Evolutionary conservation across 2,797 vertebrate species (phyloP).

Genomic region (Pipistrellus pipistrellus): DNA sequence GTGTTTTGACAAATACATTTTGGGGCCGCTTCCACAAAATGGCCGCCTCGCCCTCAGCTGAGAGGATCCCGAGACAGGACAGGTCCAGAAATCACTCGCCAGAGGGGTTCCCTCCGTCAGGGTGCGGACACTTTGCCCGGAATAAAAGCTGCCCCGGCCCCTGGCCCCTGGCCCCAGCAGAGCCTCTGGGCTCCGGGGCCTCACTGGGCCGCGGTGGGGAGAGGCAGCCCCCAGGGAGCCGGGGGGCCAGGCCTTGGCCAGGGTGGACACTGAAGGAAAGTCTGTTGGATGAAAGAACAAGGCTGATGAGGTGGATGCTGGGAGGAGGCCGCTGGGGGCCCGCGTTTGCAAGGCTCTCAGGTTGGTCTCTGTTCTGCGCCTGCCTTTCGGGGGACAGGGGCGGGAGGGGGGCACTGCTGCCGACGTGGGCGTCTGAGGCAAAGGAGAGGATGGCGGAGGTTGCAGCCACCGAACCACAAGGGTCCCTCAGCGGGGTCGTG

Average conservation of each 20-base stretch:
- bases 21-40: conserved; percentile 71
- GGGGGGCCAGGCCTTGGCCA: not conserved
- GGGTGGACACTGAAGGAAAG: not conserved
- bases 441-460: conserved; percentile 75
- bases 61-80: not conserved
- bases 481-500: conserved; percentile 60
- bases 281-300: not conserved
- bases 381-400: not conserved
- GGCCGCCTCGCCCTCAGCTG: conserved; percentile 24
- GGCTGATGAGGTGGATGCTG: not conserved
- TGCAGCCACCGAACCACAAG: conserved; percentile 76
- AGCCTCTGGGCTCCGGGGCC: not conserved
- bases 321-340: not conserved
- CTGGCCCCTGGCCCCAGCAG: not conserved
- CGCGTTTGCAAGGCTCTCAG: not conserved
- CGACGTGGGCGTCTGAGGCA: conserved; percentile 48
- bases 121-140: rapidly evolving
- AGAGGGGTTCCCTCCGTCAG: not conserved
- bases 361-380: not conserved
- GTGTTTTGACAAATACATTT: not conserved
- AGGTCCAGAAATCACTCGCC: not conserved
- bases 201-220: rapidly evolving
- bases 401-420: not conserved
- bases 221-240: not conserved
- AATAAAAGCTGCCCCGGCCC: not conserved